Conservation (phyloP, 64 coral and sea anemone species). For the Porites australiensis region DNA sequence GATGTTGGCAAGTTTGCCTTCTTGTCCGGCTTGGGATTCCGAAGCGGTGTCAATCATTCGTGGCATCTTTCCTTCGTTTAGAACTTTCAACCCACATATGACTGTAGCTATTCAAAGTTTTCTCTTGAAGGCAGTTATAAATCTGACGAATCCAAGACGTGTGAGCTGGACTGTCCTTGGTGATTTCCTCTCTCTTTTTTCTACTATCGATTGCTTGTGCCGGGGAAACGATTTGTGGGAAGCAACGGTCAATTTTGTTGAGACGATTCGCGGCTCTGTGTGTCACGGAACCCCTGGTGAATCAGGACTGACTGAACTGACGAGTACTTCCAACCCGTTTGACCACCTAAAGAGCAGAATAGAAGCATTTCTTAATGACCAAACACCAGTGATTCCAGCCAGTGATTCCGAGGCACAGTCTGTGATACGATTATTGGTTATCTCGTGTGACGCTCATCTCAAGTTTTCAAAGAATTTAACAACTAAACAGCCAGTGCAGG, state of each 20-base stretch:
- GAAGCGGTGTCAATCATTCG: conserved; percentile 50
- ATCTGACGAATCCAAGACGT: conserved; percentile 37
- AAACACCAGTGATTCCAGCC: neutral
- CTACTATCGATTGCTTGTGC: conserved; percentile 51
- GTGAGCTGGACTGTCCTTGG: conserved; percentile 58
- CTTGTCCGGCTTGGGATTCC: conserved; percentile 30
- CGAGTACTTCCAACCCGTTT: conserved; percentile 4
- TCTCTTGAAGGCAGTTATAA: conserved; percentile 65
- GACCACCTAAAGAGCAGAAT: neutral
- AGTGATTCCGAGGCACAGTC: neutral
- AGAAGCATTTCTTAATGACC: neutral
- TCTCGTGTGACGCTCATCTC: conserved; percentile 22
- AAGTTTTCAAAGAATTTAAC: conserved; percentile 32
- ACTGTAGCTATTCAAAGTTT: conserved; percentile 72
- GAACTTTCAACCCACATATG: conserved; percentile 54
- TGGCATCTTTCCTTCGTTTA: conserved; percentile 54
- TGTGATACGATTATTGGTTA: conserved; percentile 1
- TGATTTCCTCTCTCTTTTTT: conserved; percentile 52
- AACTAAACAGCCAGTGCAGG: neutral
- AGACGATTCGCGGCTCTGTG: conserved; percentile 24
- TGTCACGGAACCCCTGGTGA: neutral
- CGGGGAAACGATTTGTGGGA: conserved; percentile 71
- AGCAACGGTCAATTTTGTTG: conserved; percentile 56
- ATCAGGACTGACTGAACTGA: neutral
- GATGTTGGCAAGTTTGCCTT: conserved; percentile 67